Base-by-base conservation (phyloP, 1,140 invertebrate genomes). In the Drosophila parvula region DNA sequence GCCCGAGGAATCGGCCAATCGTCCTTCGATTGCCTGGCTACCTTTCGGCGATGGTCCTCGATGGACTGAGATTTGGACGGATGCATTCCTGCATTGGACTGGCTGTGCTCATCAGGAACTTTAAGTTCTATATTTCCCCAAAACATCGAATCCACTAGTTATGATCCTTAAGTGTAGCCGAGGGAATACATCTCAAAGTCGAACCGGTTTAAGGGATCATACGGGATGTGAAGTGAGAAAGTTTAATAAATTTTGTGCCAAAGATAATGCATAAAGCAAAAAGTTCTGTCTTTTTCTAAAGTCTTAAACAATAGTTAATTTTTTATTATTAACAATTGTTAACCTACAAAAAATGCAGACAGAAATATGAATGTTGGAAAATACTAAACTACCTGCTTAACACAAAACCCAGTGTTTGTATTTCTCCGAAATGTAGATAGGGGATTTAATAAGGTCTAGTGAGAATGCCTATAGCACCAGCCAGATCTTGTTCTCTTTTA, bases 1-100 rank as follows among this genome's bases (percentile, higher is more conserved):
- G 3, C 92, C 94, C 3, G 92, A 93, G 48, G 82, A 92, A 30
- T 92, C 92, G 55, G 78, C 75, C 0, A 78, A 90, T 18, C 83
- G 91, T 34, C 79, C 91, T 45, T 93, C 93, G 0, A 92, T 90
- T 47, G 81, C 91, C 3, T 95, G 93, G 82, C 74, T 94, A 18
- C 94, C 94, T 2, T 97, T 97, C 81, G 96, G 95, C 14, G 93
- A 93, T 69, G 94, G 93, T 45, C 94, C 93, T 7, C 91, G 93
- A 93, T 93, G 94, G 93, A 0, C 53, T 79, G 34, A 70, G 93
- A 56, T 93, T 93, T 68, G 93, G 91, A 1, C 75, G 91, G 38
- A 90, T 93, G 82, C 92, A 93, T 56, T 80, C 90, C 6, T 84
- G 92, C 51, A 57, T 93, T 1, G 93, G 91, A 4, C 60, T 94